Conservation (phyloP, 1,140 invertebrate genomes). For the Sesamia nonagrioides region DNA sequence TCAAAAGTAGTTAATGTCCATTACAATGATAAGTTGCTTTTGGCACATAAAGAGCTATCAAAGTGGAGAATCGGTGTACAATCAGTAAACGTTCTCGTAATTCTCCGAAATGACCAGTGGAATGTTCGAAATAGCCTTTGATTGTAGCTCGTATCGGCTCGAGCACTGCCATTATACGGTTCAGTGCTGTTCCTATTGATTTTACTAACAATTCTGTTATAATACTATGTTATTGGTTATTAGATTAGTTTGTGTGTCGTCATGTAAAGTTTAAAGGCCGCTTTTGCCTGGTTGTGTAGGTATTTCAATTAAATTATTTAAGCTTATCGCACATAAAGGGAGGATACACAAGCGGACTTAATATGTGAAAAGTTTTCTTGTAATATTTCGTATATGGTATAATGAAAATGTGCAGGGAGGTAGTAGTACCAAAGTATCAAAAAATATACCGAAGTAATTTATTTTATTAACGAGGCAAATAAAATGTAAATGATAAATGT, state of each 20-base stretch:
- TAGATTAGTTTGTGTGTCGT: background rate
- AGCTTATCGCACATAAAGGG: too few species aligned
- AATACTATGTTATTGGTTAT: conserved; percentile 3
- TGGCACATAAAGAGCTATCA: conserved; percentile 23
- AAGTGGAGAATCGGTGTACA: conserved; percentile 20
- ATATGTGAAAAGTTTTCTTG: too few species aligned
- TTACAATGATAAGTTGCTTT: conserved; percentile 8
- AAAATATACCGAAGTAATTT: too few species aligned
- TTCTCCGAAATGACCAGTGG: conserved; percentile 7
- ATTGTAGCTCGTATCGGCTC: conserved; percentile 10
- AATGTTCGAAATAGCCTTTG: conserved; percentile 17
- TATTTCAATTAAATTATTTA: too few species aligned
- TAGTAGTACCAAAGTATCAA: too few species aligned
- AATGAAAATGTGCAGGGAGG: too few species aligned
- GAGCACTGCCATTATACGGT: background rate
- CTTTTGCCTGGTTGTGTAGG: background rate
- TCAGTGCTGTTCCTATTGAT: conserved; percentile 10
- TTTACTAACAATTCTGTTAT: conserved; percentile 8
- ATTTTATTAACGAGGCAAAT: too few species aligned
- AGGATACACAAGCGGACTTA: too few species aligned
- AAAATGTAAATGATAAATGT: too few species aligned
- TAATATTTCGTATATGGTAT: too few species aligned
- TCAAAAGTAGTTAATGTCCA: background rate
- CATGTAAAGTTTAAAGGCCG: background rate
- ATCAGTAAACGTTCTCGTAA: conserved; percentile 13